These are phyloP conservation scores for Planiliza haematocheilus DNA, from an alignment of 2,113 vertebrate species.

Conservation along the genomic window DNA sequence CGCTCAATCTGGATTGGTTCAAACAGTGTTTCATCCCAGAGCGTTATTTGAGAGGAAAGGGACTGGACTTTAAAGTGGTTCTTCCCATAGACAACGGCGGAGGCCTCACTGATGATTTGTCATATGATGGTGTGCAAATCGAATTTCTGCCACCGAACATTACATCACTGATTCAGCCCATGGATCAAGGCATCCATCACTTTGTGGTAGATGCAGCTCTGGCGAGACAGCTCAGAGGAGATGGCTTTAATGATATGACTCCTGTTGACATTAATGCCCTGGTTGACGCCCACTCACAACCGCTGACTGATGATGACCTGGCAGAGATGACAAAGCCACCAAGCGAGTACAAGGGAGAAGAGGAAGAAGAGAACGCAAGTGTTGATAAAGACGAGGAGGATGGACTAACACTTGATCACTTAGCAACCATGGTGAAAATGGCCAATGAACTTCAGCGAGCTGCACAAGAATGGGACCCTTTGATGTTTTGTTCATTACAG, in stretches of 20 bases:
- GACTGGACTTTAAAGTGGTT: conserved; percentile 13
- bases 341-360: conserved; percentile 12
- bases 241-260: conserved; percentile 9
- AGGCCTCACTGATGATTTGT: conserved; percentile 8
- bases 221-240: neutral
- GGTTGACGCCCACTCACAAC: neutral
- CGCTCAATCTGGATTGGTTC: conserved; percentile 5
- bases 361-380: neutral
- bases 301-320: conserved; percentile 11
- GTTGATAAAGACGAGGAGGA: conserved; percentile 11
- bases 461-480: conserved; percentile 3
- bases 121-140: conserved; percentile 13
- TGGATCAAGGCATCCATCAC: conserved; percentile 20
- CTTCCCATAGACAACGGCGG: conserved; percentile 7
- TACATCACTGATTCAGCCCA: conserved; percentile 6
- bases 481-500: neutral
- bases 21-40: conserved; percentile 3
- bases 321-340: conserved; percentile 10
- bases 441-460: conserved; percentile 6
- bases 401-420: conserved; percentile 19
- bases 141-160: conserved; percentile 2
- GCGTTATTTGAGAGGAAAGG: neutral
- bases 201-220: conserved; percentile 11
- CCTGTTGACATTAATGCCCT: conserved; percentile 17
- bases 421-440: conserved; percentile 19